Base-by-base conservation (phyloP, 2,888 invertebrate species). In the Leptopilina drosophilae region DNA sequence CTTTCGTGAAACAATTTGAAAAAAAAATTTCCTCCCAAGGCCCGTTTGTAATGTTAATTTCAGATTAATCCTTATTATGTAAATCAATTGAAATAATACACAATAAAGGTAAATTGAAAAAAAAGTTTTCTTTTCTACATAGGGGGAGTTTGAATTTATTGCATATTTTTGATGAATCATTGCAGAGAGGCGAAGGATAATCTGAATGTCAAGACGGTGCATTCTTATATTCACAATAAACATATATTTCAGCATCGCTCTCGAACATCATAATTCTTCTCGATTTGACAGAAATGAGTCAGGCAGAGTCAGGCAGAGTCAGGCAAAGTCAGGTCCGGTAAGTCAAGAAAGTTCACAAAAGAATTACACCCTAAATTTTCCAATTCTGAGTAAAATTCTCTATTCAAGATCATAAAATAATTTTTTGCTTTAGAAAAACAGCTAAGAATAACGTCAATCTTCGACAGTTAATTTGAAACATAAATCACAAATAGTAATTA, bases 221-320 rank as follows among this genome's bases (percentile, higher is more conserved):
- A 69, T 69, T 69, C 69, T 69, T 56, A 56, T 69, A 33, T 14
- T 14, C 12, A 69, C 53, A 69, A 69, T 69, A 56, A 69, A 69
- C 49, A 20, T 20, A 20, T 20, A 20, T 69, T 69, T 69, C 69
- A 14, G 53, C 69, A 53, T 69, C 53, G 26, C 26, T 69, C 33
- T 53, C 69, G 65, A 20, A 77, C 40, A 77, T 82, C 86, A 85
- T 85, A 86, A 85, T 82, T 85, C 87, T 85, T 84, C 83, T 80
- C 82, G 80, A 78, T 77, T 80, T 84, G 85, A 84, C 85, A 85
- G 84, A 86, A 85, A 85, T 87, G 87, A 87, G 87, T 85, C 85
- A 87, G 87, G 87, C 20, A 20, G 0, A 20, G 20, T n/a, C n/a
- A n/a, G n/a, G n/a, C n/a, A n/a, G 87, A 87, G 87, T 85, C 85